Percentiles rank a stretch among this genome's conserved stretches.
Conservation (phyloP, 1,140 invertebrate genomes). For the Aphis gossypii region DNA sequence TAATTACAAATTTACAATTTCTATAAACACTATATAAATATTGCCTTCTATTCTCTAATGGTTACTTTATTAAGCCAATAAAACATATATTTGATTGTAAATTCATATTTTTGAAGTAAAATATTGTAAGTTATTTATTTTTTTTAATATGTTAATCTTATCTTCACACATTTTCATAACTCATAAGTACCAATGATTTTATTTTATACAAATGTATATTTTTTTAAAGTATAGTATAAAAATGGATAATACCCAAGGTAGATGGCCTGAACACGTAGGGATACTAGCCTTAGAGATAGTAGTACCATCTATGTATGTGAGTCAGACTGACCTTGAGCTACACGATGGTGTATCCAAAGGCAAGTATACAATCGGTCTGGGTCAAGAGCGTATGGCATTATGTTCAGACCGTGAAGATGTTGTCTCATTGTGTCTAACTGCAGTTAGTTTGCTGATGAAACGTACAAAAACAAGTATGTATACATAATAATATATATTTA, state of each 20-base stretch:
- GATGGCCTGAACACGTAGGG: conserved; percentile 88
- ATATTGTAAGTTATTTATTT: background rate
- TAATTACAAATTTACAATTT: background rate
- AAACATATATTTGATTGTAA: background rate
- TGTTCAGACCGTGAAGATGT: conserved; percentile 97
- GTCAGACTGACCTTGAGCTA: conserved; percentile 87
- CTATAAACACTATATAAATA: background rate
- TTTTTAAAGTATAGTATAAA: background rate
- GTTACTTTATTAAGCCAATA: background rate
- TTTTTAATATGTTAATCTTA: background rate
- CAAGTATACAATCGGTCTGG: conserved; percentile 97
- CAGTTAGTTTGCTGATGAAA: conserved; percentile 80
- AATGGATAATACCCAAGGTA: conserved; percentile 7
- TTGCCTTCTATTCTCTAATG: background rate
- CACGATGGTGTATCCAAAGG: conserved; percentile 85
- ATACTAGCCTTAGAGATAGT: conserved; percentile 91
- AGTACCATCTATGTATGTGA: conserved; percentile 91
- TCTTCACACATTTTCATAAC: background rate
- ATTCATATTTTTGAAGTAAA: background rate
- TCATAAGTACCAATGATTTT: background rate
- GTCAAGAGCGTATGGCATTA: conserved; percentile 95
- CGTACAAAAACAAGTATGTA: conserved; percentile 68
- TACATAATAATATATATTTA: background rate
- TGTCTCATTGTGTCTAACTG: conserved; percentile 93
- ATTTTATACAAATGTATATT: background rate